Percentiles rank a stretch among this genome's conserved stretches.
Conservation (phyloP, 2,113 vertebrate genomes). For the Notarius lentiginosus region DNA sequence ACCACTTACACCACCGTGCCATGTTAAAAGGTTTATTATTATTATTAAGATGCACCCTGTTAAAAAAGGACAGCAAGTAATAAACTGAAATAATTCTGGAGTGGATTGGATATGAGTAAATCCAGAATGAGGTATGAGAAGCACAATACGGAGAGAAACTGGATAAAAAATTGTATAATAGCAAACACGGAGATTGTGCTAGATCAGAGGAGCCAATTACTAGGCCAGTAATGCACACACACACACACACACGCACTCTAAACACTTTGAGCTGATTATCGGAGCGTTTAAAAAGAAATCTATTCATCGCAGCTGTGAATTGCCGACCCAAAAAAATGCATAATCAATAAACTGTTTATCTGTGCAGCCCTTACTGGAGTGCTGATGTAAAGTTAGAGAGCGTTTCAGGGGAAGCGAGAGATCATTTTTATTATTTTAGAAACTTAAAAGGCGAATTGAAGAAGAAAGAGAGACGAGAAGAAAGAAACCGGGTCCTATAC, state of each 20-base stretch:
- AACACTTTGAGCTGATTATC: not conserved
- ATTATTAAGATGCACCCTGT: too few species aligned
- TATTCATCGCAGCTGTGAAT: not conserved
- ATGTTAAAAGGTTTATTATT: too few species aligned
- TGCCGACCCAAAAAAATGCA: not conserved
- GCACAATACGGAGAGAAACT: not conserved
- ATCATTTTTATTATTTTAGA: constrained; percentile 1
- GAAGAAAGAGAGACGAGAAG: not conserved
- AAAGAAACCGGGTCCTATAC: not conserved
- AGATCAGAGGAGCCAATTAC: not conserved
- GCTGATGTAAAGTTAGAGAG: not conserved
- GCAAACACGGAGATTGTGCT: not conserved
- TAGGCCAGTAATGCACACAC: not conserved
- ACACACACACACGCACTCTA: not conserved
- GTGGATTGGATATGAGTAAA: too few species aligned
- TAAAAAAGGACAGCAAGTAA: too few species aligned
- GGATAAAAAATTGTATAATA: not conserved
- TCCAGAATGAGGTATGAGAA: not conserved
- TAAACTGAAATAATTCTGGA: not conserved
- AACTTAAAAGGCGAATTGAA: not conserved
- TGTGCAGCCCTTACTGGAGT: not conserved
- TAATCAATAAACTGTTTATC: constrained; percentile 10
- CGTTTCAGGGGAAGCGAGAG: not conserved
- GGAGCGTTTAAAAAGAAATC: constrained; percentile 1
- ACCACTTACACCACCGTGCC: too few species aligned